Evolutionary conservation across 2,797 vertebrate species (phyloP), one percentile per base, ranked within the genome.

Genomic region (Orientallactaga sibirica): DNA sequence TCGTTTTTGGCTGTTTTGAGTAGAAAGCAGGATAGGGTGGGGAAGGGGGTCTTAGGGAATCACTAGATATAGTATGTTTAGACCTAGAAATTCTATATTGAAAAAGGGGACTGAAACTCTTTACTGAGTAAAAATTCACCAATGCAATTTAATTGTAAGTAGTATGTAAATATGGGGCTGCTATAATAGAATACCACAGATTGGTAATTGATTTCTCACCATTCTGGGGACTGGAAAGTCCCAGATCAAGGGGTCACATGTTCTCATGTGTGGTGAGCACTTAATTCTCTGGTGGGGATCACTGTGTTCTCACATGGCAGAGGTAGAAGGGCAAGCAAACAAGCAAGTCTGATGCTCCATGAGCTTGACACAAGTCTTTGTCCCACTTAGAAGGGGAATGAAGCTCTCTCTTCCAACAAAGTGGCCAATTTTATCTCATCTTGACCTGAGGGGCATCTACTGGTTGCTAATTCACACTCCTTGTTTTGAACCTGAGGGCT

Each of bases 401-500:
- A 29, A 0, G 20, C 66, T 92, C 3, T 90, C 27, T 33, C 27
- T 92, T 43, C 66, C n/a, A 20, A 82, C 24, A 58, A 33, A 74
- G 43, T 14, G 22, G 7, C 37, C 64, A 29, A 0, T 25, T 74
- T 27, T 55, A 33, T 81, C 41, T 24, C 4, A 16, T 2, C 6
- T 18, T 18, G 10, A 4, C 73, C 58, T 61, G 29, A 25, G 73
- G 41, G 11, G 7, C 19, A 15, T 24, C 19, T 7, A 10, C 16
- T 71, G 37, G 48, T 84, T 9, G 19, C 12, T 62, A 55, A 3
- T 66, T 85, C 62, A 61, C 25, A 48, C 27, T 22, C 20, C 41
- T 80, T 0, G 0, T 20, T 29, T 41, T 18, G 7, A 18, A 5
- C 2, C 1, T 1, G 8, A 55, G n/a, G n/a, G 10, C 27, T 61